A percentile compares a stretch with the other conserved stretches of the same genome.
phyloP scores from a whole-genome alignment of 2,797 vertebrate genomes.

The Triplophysa yarkandensis region DNA sequence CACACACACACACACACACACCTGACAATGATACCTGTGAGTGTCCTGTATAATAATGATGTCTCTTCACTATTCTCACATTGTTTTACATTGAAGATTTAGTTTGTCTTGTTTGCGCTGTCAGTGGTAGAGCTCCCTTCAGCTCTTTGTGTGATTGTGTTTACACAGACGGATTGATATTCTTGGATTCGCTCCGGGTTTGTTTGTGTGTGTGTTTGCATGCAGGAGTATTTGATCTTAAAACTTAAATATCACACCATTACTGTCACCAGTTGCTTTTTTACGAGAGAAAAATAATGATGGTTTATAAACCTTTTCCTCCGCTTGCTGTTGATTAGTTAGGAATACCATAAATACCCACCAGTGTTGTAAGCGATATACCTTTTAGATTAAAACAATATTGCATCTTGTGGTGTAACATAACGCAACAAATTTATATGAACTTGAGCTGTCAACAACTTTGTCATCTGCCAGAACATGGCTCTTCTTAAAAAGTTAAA shows the following conservation, averaged over 20 bases:
- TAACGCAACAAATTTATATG: not conserved
- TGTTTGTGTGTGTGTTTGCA: slow-evolving; percentile 35
- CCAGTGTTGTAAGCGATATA: not conserved
- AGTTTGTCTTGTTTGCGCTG: slow-evolving; percentile 41
- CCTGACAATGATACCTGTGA: slow-evolving; percentile 41
- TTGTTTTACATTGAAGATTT: slow-evolving; percentile 47
- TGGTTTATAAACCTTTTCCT: not conserved
- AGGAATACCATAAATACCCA: not conserved
- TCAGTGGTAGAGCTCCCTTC: slow-evolving; percentile 31
- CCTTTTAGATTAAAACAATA: not conserved
- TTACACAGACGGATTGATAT: slow-evolving; percentile 43
- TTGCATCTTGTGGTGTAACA: not conserved
- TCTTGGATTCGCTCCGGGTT: slow-evolving; percentile 14
- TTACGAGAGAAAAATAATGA: not conserved
- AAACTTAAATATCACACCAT: not conserved
- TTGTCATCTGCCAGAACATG: not conserved
- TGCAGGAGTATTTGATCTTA: not conserved
- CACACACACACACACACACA: slow-evolving; percentile 21
- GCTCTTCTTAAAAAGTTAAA: too few relatives aligned
- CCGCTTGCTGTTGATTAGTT: not conserved
- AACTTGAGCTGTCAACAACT: not conserved
- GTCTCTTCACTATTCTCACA: not conserved
- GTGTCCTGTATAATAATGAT: slow-evolving; percentile 54
- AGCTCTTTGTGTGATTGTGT: slow-evolving; percentile 37
- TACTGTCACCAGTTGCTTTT: not conserved